Evolutionary conservation across 2,797 vertebrate genomes (phyloP).

Genomic region (Neomorphus geoffroyi): DNA sequence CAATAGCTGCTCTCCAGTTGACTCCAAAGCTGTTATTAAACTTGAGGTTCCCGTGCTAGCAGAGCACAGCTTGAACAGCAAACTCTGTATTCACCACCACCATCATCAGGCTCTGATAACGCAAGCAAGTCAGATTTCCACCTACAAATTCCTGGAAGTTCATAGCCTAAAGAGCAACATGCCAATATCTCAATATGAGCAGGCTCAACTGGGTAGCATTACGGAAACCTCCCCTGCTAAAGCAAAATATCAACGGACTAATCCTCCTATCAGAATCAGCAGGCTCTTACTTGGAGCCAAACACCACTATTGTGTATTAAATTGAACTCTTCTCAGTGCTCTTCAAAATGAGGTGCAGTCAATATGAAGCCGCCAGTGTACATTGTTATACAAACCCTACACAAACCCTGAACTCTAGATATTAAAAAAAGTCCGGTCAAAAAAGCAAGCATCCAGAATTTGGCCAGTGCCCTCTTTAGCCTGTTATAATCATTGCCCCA

Average conservation of each 20-base stretch:
- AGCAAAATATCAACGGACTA: background rate
- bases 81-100: background rate
- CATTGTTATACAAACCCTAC: too few species aligned
- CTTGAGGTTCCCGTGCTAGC: background rate
- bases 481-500: too few species aligned
- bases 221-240: background rate
- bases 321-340: background rate
- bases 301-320: fast-evolving
- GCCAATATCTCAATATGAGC: background rate
- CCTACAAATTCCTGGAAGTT: conserved; percentile 11
- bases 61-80: conserved; percentile 11
- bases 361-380: background rate
- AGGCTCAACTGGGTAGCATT: background rate
- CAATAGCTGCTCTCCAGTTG: conserved; percentile 27
- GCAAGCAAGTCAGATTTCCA: background rate
- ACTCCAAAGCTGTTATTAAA: conserved; percentile 33
- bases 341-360: background rate
- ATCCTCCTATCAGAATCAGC: background rate
- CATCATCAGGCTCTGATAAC: background rate
- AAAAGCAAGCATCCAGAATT: background rate
- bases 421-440: background rate
- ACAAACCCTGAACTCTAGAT: background rate
- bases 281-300: background rate
- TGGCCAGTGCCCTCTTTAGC: background rate
- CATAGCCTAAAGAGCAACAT: background rate